Evolutionary conservation across 1,140 invertebrate species (phyloP).

Genomic region (Caerostris extrusa): DNA sequence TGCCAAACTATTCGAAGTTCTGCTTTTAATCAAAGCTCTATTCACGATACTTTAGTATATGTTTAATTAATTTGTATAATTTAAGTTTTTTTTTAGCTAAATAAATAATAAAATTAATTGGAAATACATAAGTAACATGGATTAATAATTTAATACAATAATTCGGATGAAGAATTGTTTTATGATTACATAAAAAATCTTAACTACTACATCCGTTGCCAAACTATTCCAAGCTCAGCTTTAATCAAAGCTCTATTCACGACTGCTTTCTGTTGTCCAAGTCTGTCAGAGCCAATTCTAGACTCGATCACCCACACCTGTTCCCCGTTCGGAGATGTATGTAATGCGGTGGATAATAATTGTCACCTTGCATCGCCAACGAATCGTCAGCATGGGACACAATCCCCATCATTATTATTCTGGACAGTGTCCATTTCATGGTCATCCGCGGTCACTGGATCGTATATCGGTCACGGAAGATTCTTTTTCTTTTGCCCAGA

Average conservation of each 20-base stretch:
- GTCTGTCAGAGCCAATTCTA: background rate
- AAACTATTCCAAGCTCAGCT: background rate
- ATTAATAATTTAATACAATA: too few relatives aligned
- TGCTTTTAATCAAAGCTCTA: too few relatives aligned
- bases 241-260: background rate
- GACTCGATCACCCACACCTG: background rate
- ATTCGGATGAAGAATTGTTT: too few relatives aligned
- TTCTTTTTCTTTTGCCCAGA: background rate
- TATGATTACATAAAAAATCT: too few relatives aligned
- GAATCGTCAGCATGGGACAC: background rate
- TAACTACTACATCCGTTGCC: background rate
- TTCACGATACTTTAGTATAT: too few relatives aligned
- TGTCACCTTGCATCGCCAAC: conserved; percentile 12
- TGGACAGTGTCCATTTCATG: background rate
- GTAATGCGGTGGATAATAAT: conserved; percentile 33
- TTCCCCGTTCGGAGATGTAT: background rate
- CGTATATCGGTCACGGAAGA: background rate
- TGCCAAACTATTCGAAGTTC: background rate
- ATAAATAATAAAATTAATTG: too few relatives aligned
- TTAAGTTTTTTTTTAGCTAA: too few relatives aligned
- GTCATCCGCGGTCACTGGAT: background rate
- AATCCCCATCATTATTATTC: conserved; percentile 47
- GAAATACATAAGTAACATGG: too few relatives aligned
- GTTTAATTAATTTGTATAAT: too few relatives aligned
- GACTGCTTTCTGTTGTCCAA: background rate